phyloP scores from a whole-genome alignment of 2,888 invertebrate species.

The Teinopalpus imperialis region DNA sequence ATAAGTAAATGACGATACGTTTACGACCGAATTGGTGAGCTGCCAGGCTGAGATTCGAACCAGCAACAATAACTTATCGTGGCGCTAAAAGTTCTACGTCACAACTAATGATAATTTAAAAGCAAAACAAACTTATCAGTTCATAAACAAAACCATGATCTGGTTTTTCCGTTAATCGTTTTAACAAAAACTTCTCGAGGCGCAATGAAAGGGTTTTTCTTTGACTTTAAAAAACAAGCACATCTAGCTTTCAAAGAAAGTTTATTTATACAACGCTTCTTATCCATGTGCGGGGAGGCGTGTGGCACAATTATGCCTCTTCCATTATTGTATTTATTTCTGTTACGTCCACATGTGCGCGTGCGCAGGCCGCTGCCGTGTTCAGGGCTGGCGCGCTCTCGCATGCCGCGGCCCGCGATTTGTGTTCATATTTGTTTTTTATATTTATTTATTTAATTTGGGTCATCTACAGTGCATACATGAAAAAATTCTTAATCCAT shows the following conservation, averaged over 20 bases:
- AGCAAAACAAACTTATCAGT: slow-evolving; percentile 7
- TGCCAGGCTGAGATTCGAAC: too few species aligned
- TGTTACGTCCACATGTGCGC: slow-evolving; percentile 68
- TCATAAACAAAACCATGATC: slow-evolving; percentile 14
- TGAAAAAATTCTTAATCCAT: too few species aligned
- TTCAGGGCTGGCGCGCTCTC: slow-evolving; percentile 33
- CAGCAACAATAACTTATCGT: too few species aligned
- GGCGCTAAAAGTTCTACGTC: too few species aligned
- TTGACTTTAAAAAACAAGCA: slow-evolving; percentile 31
- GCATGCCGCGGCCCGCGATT: slow-evolving; percentile 19
- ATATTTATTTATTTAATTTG: too few species aligned
- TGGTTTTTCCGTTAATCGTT: slow-evolving; percentile 11
- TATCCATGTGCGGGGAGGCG: slow-evolving; percentile 59
- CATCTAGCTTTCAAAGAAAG: slow-evolving; percentile 63
- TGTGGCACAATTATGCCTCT: slow-evolving; percentile 74
- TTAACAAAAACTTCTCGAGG: neutral
- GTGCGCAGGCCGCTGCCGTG: slow-evolving; percentile 45
- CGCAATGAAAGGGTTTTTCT: slow-evolving; percentile 26
- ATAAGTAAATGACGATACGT: too few species aligned
- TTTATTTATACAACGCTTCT: slow-evolving; percentile 66
- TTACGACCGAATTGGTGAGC: too few species aligned
- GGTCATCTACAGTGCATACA: too few species aligned
- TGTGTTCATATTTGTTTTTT: too few species aligned
- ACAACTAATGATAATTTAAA: neutral
- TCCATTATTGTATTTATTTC: slow-evolving; percentile 76